A percentile compares a stretch with the other conserved stretches of the same genome.
These are phyloP conservation scores for Eurystomus gularis DNA, from an alignment of 2,113 vertebrate species.

Conservation along the genomic window DNA sequence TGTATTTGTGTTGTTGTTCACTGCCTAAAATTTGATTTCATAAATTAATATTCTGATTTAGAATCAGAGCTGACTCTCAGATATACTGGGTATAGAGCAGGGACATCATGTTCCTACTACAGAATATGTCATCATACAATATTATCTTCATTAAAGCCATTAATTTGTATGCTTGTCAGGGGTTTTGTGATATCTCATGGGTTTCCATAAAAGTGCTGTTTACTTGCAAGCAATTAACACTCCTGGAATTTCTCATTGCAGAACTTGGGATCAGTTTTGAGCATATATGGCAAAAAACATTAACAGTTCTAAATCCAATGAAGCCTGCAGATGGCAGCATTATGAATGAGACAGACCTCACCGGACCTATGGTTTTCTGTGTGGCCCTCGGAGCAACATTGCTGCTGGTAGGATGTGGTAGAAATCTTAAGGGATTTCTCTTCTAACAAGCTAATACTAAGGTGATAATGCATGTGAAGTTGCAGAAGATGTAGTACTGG, in stretches of 20 bases:
- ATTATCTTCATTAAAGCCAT: background rate
- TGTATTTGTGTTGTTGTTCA: background rate
- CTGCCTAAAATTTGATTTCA: background rate
- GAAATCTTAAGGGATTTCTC: background rate
- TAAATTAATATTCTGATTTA: background rate
- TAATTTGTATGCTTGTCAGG: background rate
- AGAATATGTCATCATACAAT: background rate
- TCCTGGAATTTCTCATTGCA: conserved; percentile 56
- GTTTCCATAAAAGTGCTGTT: background rate
- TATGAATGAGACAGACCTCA: conserved; percentile 89
- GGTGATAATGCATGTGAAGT: background rate
- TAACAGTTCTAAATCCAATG: conserved; percentile 88
- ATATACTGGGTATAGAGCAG: background rate
- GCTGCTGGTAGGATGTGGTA: conserved; percentile 77
- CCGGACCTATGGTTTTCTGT: conserved; percentile 85
- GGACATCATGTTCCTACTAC: background rate
- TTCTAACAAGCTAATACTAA: background rate
- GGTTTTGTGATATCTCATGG: background rate
- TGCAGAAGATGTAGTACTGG: background rate
- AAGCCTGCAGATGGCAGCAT: conserved; percentile 90
- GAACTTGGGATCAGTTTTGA: conserved; percentile 92
- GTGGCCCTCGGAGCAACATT: conserved; percentile 81
- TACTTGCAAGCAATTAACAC: background rate
- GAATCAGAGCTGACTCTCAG: background rate
- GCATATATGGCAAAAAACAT: conserved; percentile 90